Conservation (phyloP, 2,797 vertebrate species). For the Sebastes steindachneri region DNA sequence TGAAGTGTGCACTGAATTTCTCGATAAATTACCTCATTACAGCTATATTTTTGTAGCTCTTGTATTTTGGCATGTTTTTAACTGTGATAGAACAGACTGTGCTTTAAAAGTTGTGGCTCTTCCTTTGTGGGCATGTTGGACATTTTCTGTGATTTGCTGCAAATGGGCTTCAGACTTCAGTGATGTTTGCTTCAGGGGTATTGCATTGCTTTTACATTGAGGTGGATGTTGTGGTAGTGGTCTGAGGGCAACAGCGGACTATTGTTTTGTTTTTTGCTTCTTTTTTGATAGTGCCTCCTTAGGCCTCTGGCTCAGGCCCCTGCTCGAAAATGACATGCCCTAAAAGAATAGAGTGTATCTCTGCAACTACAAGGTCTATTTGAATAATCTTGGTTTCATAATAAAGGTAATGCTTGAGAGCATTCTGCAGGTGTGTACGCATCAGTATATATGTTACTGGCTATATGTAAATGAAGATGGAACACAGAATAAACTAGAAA, state of each 20-base stretch:
- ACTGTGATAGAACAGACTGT: background rate
- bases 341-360: background rate
- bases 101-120: background rate
- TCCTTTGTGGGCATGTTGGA: background rate
- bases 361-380: background rate
- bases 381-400: background rate
- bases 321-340: no score
- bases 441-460: no score
- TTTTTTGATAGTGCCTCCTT: background rate
- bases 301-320: background rate
- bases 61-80: background rate
- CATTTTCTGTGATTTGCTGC: conserved; percentile 3
- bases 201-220: conserved; percentile 8
- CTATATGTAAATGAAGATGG: background rate
- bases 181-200: background rate
- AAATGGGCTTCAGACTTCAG: conserved; percentile 4
- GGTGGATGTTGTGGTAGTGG: background rate
- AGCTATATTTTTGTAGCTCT: background rate
- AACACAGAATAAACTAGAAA: background rate
- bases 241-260: background rate
- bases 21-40: background rate
- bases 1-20: background rate
- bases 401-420: background rate
- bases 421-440: background rate
- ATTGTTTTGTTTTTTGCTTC: background rate